These are phyloP conservation scores for Liopterus haemorrhoidalis DNA, from an alignment of 2,888 invertebrate genomes.

Conservation along the genomic window DNA sequence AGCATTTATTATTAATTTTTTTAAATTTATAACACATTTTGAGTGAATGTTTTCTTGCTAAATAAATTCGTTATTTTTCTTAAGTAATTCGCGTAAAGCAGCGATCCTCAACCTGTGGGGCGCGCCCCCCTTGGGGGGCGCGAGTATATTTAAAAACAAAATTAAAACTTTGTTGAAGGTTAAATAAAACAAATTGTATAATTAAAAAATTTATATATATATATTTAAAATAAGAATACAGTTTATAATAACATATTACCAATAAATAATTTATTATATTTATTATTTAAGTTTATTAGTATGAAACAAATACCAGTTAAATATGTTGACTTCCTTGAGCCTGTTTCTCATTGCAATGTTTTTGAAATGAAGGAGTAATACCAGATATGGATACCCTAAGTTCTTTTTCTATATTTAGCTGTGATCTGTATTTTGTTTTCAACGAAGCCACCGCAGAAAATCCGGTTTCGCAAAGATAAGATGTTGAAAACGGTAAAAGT, in stretches of 20 bases:
- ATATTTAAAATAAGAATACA: not conserved
- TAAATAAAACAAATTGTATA: not conserved
- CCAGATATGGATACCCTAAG: slow-evolving; percentile 9
- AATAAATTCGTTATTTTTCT: too few relatives aligned
- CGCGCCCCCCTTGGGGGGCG: too few relatives aligned
- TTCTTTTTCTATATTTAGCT: not conserved
- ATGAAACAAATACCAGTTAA: not conserved
- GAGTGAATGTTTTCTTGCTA: too few relatives aligned
- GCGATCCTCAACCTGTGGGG: too few relatives aligned
- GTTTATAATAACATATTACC: too few relatives aligned
- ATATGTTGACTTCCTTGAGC: not conserved
- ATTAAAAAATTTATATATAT: not conserved
- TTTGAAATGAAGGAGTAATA: not conserved
- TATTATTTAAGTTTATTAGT: too few relatives aligned
- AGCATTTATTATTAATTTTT: not conserved
- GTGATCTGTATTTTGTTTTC: slow-evolving; percentile 13
- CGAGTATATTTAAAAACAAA: too few relatives aligned
- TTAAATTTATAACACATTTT: too few relatives aligned
- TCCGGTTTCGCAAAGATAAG: slow-evolving; percentile 14
- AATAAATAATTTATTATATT: too few relatives aligned
- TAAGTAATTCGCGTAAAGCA: too few relatives aligned
- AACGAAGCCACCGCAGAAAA: slow-evolving; percentile 3
- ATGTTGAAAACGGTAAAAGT: slow-evolving; percentile 6
- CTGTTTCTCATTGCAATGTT: not conserved
- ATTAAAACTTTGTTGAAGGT: too few relatives aligned